A percentile compares a stretch with the other conserved stretches of the same genome.
Evolutionary conservation across 2,888 invertebrate species (phyloP).

Genomic region (Acanthosepion esculentum): DNA sequence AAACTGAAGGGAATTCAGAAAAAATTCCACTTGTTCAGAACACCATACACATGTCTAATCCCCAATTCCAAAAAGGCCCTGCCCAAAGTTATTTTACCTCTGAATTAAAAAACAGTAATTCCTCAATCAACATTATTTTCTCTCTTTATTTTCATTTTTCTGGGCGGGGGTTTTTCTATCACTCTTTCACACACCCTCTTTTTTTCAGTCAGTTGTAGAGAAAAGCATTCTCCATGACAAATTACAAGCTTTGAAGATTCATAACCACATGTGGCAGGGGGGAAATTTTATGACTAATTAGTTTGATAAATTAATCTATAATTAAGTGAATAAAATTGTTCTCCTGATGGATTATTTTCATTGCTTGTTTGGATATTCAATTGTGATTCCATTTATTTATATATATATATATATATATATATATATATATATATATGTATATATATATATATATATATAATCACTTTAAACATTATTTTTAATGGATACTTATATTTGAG

Average conservation of each 20-base stretch:
- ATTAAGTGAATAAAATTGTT: neutral
- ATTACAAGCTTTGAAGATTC: neutral
- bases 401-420: no score
- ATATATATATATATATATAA: no score
- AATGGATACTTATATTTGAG: no score
- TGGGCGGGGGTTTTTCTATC: no score
- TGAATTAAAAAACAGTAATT: neutral
- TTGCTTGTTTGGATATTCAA: no score
- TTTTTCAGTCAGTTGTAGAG: neutral
- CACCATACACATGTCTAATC: neutral
- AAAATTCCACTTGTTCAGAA: neutral
- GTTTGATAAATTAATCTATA: neutral
- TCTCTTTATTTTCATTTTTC: no score
- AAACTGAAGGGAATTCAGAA: neutral
- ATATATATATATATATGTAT: no score
- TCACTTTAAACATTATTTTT: no score
- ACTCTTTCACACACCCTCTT: no score
- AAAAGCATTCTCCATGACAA: slow-evolving; percentile 4
- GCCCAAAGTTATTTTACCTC: neutral
- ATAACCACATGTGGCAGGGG: neutral
- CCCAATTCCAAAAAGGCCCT: neutral
- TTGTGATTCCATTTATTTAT: no score
- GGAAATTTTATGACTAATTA: neutral
- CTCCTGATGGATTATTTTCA: neutral
- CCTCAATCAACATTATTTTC: neutral